phyloP scores from a whole-genome alignment of 2,888 invertebrate genomes.

The Bedellia somnulentella region DNA sequence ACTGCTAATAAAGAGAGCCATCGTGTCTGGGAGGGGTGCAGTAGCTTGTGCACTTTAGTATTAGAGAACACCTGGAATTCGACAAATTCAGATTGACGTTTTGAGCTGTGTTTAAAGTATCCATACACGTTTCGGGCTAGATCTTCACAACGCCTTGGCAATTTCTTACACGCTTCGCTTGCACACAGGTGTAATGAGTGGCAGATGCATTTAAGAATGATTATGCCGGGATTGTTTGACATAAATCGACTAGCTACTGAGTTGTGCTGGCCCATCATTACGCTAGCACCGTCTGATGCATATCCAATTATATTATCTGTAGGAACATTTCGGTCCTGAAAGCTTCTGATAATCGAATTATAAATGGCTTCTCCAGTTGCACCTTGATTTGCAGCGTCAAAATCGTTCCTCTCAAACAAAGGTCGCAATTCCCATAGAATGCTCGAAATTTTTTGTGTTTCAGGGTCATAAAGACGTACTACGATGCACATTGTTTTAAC shows the following conservation, averaged over 20 bases:
- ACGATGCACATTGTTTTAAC: too few species aligned
- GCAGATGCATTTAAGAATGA: conserved; percentile 17
- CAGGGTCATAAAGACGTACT: too few species aligned
- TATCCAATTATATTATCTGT: conserved; percentile 18
- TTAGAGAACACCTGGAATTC: conserved; percentile 9
- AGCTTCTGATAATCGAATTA: too few species aligned
- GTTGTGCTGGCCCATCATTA: conserved; percentile 16
- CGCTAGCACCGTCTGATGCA: conserved; percentile 11
- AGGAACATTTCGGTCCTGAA: too few species aligned
- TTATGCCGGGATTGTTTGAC: conserved; percentile 11
- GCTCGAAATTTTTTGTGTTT: too few species aligned
- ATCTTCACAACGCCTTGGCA: conserved; percentile 16
- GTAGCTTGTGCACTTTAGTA: conserved; percentile 11
- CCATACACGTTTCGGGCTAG: conserved; percentile 16
- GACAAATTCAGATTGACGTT: conserved; percentile 6
- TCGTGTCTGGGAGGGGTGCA: conserved; percentile 11
- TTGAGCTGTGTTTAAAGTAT: conserved; percentile 9
- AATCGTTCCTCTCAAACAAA: too few species aligned
- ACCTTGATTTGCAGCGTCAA: too few species aligned
- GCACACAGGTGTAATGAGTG: conserved; percentile 20
- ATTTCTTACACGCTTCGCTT: conserved; percentile 16
- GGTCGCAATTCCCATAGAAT: too few species aligned
- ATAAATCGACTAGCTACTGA: conserved; percentile 15
- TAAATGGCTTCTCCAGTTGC: too few species aligned
- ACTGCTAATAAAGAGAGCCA: conserved; percentile 15